Evolutionary conservation across 2,888 invertebrate genomes (phyloP), one percentile per base, ranked within the genome.

Genomic region (Cerceris rybyensis): DNA sequence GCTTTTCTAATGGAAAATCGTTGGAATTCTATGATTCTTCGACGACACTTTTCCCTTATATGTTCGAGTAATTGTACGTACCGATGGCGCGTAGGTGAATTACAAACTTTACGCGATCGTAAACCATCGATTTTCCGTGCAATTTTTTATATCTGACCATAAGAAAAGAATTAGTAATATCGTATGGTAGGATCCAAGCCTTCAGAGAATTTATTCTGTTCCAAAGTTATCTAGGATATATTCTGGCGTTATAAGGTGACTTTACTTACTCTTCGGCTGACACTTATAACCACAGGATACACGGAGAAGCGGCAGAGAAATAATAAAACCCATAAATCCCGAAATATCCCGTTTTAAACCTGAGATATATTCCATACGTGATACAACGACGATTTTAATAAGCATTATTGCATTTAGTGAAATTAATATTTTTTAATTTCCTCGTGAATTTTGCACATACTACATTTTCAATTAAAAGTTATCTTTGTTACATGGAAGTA

Each of bases 271-370:
- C 17, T 14, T 11, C 2, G 41, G 43, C 49, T 50, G 72, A 66
- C 70, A 9, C 61, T 57, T 58, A 73, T 67, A 16, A 61, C 67
- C 73, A 13, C 8, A 46, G 58, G 42, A 52, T 17, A 41, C 6
- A 13, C 13, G 1, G 49, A 43, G 43, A 11, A 16, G 11, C 43
- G 8, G 42, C 9, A 9, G 2, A 13, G 54, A 64, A 72, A 60
- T 67, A 72, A 73, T 68, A 76, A 64, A 61, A 63, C 59, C 70
- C 14, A 60, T 64, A 69, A 68, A 73, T 74, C 60, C 28, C 8
- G 17, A 41, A n/a, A 16, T 55, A 50, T 57, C 39, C 39, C 14
- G 7, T 16, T 46, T 17, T n/a, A 59, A 55, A 8, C 50, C n/a
- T 50, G 7, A 11, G 46, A 46, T 50, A 50, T n/a, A 7, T 6